A percentile compares a stretch with the other conserved stretches of the same genome.
These are phyloP conservation scores for Microcaecilia unicolor DNA, from an alignment of 2,797 vertebrate species.

Conservation along the genomic window DNA sequence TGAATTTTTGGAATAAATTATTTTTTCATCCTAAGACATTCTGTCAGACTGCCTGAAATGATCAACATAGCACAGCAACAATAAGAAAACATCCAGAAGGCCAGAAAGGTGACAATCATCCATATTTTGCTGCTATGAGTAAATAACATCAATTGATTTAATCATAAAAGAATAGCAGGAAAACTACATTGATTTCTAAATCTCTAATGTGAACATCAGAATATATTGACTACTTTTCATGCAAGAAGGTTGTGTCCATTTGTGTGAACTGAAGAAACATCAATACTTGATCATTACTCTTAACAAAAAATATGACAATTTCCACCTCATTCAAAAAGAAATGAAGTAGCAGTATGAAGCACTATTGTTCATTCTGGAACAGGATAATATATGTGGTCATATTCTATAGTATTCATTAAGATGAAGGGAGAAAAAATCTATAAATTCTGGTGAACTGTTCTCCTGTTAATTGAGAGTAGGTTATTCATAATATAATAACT, in stretches of 20 bases:
- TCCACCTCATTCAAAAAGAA: constrained; percentile 45
- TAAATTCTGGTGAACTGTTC: constrained; percentile 30
- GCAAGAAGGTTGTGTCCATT: constrained; percentile 49
- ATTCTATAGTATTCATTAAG: constrained; percentile 24
- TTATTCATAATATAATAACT: constrained; percentile 16
- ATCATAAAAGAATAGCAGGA: constrained; percentile 72
- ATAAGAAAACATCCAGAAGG: constrained; percentile 23
- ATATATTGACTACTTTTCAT: constrained; percentile 51
- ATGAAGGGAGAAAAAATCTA: constrained; percentile 48
- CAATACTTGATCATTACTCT: constrained; percentile 60
- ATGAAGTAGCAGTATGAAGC: constrained; percentile 40
- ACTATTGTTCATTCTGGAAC: constrained; percentile 31
- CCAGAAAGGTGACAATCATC: constrained; percentile 48
- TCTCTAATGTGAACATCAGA: constrained; percentile 62
- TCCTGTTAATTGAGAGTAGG: constrained; percentile 34
- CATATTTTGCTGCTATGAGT: constrained; percentile 66
- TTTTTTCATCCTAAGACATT: constrained; percentile 52
- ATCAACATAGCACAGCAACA: too few relatives aligned
- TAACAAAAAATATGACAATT: constrained; percentile 53
- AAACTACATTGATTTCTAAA: constrained; percentile 66
- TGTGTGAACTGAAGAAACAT: constrained; percentile 53
- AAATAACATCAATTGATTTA: constrained; percentile 72
- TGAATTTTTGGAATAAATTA: constrained; percentile 60
- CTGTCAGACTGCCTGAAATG: too few relatives aligned
- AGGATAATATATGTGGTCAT: constrained; percentile 35